phyloP scores from a whole-genome alignment of 2,888 invertebrate genomes.

The Nowickia ferox region DNA sequence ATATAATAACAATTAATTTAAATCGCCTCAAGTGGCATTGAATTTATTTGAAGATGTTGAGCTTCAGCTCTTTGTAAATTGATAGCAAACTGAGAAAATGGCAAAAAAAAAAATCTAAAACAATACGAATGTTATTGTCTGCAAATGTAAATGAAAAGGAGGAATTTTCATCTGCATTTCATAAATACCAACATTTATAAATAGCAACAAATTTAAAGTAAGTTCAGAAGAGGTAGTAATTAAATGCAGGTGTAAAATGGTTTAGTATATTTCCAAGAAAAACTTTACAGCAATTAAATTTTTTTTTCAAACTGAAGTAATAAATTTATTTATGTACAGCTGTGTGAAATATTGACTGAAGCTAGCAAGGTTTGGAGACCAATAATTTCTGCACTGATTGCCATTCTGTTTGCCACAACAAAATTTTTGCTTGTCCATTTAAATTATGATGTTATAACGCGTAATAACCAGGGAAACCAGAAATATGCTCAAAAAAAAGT shows the following conservation, averaged over 20 bases:
- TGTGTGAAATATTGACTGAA: too few relatives aligned
- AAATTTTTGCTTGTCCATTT: too few relatives aligned
- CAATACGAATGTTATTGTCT: conserved; percentile 5
- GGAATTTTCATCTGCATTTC: neutral
- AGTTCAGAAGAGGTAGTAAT: neutral
- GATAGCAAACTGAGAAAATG: neutral
- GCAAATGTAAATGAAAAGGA: neutral
- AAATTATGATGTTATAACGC: too few relatives aligned
- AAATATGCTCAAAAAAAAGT: too few relatives aligned
- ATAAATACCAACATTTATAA: neutral
- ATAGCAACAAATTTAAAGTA: neutral
- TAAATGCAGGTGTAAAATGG: neutral
- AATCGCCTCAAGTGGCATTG: conserved; percentile 43
- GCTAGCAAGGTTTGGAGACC: too few relatives aligned
- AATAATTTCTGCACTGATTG: too few relatives aligned
- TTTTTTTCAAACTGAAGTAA: too few relatives aligned
- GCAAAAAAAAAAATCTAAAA: neutral
- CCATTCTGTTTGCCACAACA: too few relatives aligned
- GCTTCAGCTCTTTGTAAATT: neutral
- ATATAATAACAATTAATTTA: conserved; percentile 58
- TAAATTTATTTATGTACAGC: too few relatives aligned
- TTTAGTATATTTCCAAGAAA: neutral
- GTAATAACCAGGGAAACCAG: too few relatives aligned
- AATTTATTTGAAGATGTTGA: conserved; percentile 17
- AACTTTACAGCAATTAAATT: too few relatives aligned